Evolutionary conservation across 2,113 vertebrate genomes (phyloP).

Genomic region (Syngnathus floridae): DNA sequence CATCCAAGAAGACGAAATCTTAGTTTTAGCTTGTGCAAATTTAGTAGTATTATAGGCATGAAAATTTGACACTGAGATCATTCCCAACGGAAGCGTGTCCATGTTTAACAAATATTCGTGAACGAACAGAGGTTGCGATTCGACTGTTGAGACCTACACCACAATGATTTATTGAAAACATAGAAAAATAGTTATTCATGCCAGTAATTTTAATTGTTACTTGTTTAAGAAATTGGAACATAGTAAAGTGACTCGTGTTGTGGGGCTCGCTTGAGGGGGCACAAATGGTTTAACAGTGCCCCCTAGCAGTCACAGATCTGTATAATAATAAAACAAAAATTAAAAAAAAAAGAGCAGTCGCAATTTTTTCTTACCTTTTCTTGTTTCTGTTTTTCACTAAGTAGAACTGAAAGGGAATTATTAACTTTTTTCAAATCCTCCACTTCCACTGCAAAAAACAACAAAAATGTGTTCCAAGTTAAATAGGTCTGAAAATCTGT

Average conservation of each 20-base stretch:
- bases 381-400: constrained; percentile 97
- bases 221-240: not conserved
- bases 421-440: constrained; percentile 97
- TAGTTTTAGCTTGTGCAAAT: not conserved
- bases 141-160: not conserved
- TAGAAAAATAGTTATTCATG: not conserved
- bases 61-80: not conserved
- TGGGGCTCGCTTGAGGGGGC: not conserved
- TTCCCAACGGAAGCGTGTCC: not conserved
- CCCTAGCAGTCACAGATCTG: constrained; percentile 22
- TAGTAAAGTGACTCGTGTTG: too few relatives aligned
- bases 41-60: too few relatives aligned
- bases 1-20: not conserved
- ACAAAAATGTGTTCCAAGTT: not conserved
- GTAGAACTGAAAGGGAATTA: constrained; percentile 88
- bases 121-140: not conserved
- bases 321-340: not conserved
- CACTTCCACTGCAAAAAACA: constrained; percentile 80
- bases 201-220: not conserved
- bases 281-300: constrained; percentile 21
- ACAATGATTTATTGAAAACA: not conserved
- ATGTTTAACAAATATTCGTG: not conserved
- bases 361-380: constrained; percentile 82
- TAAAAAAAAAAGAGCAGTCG: not conserved
- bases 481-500: not conserved